phyloP scores from a whole-genome alignment of 2,797 vertebrate genomes.

The Characodon lateralis region DNA sequence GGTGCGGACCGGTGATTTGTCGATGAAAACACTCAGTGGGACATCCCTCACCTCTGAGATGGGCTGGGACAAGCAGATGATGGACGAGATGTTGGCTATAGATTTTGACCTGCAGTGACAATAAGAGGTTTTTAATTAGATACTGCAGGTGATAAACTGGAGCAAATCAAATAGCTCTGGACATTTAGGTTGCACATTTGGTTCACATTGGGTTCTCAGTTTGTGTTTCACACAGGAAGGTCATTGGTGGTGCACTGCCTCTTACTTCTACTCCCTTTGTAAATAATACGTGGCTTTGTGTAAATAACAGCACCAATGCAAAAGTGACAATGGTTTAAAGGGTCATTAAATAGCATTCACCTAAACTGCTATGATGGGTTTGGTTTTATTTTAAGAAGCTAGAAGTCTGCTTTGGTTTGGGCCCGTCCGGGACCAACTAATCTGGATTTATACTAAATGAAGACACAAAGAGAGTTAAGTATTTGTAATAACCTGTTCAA shows the following conservation, averaged over 20 bases:
- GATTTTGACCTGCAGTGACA: constrained; percentile 62
- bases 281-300: not conserved
- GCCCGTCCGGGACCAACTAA: not conserved
- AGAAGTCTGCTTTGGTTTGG: not conserved
- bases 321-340: not conserved
- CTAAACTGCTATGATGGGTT: no score
- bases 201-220: not conserved
- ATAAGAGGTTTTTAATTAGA: constrained; percentile 2
- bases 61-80: constrained; percentile 77
- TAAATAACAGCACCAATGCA: not conserved
- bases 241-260: not conserved
- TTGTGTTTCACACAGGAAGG: not conserved
- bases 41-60: constrained; percentile 77
- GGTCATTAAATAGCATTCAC: no score
- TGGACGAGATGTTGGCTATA: constrained; percentile 71
- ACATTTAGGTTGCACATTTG: not conserved
- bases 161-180: not conserved
- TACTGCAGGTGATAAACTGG: not conserved
- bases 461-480: not conserved
- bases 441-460: not conserved
- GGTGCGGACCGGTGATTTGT: constrained; percentile 80
- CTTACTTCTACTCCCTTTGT: not conserved
- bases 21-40: constrained; percentile 83
- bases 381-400: not conserved
- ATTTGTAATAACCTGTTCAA: not conserved